phyloP scores from a whole-genome alignment of 2,797 vertebrate species.

The Mormyrops attenuatus region DNA sequence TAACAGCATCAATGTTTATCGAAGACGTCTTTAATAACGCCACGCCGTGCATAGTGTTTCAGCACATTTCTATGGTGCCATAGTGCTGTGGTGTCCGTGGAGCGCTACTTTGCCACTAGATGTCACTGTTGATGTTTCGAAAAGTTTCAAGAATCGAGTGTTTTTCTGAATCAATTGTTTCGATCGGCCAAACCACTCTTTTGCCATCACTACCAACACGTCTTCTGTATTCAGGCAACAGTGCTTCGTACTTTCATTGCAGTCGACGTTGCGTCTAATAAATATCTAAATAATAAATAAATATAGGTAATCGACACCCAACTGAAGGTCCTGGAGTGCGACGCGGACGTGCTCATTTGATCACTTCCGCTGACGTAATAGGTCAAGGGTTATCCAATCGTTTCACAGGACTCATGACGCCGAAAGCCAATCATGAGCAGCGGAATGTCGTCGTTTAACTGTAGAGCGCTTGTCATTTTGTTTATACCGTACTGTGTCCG shows the following conservation, averaged over 20 bases:
- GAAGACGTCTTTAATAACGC: not conserved
- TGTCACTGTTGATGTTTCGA: not conserved
- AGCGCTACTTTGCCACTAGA: not conserved
- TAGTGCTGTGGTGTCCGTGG: not conserved
- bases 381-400: slow-evolving; percentile 20
- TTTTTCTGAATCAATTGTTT: not conserved
- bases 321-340: not conserved
- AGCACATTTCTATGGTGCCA: not conserved
- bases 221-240: not conserved
- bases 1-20: not conserved
- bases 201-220: not conserved
- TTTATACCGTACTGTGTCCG: not conserved
- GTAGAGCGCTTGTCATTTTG: not conserved
- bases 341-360: not conserved
- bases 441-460: not conserved
- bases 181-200: not conserved
- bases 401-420: not conserved
- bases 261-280: not conserved
- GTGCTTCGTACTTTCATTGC: not conserved
- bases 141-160: not conserved
- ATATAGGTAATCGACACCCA: not conserved
- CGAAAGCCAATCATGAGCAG: not conserved
- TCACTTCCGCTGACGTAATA: not conserved
- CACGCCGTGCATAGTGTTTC: not conserved
- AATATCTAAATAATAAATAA: not conserved